Percentiles rank a stretch among this genome's conserved stretches.
Evolutionary conservation across 2,113 vertebrate genomes (phyloP).

Genomic region (Nycticorax nycticorax): DNA sequence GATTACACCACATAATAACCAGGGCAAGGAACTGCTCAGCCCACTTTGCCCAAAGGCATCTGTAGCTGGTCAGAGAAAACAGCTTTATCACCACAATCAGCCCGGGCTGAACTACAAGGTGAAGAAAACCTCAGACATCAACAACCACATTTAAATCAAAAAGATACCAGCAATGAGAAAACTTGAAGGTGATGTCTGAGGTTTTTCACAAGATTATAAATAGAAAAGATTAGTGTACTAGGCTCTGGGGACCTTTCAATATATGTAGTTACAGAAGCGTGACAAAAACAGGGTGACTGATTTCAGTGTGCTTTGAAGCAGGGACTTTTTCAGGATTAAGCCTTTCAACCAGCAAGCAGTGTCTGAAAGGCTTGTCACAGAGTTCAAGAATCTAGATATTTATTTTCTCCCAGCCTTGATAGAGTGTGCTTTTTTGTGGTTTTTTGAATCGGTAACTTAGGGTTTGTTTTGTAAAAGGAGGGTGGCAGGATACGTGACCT

Average conservation of each 20-base stretch:
- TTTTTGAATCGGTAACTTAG: background rate
- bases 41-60: background rate
- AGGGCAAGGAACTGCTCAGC: background rate
- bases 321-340: background rate
- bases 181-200: background rate
- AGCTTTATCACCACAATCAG: background rate
- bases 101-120: background rate
- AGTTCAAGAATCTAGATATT: background rate
- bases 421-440: background rate
- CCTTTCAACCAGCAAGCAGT: background rate
- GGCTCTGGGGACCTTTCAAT: background rate
- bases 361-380: background rate
- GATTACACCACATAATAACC: background rate
- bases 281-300: background rate
- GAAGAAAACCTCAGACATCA: background rate
- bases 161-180: background rate
- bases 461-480: background rate
- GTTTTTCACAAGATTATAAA: background rate
- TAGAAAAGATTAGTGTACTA: background rate
- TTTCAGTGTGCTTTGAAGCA: background rate
- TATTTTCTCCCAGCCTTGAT: background rate
- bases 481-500: background rate
- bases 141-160: background rate
- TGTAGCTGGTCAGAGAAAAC: background rate
- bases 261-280: background rate